Base-by-base conservation (phyloP, 2,113 vertebrate genomes). In the Anarhynchus alexandrinus region DNA sequence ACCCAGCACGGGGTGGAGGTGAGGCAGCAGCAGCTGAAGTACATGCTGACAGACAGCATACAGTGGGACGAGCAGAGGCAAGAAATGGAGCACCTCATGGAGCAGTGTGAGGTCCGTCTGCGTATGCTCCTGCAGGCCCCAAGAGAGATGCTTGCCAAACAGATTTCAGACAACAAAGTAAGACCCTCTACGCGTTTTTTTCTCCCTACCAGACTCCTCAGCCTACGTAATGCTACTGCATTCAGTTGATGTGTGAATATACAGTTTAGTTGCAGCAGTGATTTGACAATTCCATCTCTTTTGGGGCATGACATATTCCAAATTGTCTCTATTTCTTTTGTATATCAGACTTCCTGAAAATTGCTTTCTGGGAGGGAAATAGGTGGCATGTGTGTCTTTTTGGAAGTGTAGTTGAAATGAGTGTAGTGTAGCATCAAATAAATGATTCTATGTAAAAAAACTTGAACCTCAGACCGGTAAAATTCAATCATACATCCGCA, bases 91-190 rank as follows among this genome's bases (percentile, higher is more conserved):
- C 98, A 97, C 38, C 96, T 99, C 11, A 98, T 99, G 95, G 98
- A 98, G 21, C 99, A 99, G 72, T 98, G 97, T 0, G 99, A 99
- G 95, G 98, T 98, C 57, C 98, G 95, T 8, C 97, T 99, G 58
- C 98, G 98, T 29, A 96, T 96, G 78, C 98, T 99, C 49, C 97
- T 98, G 15, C 99, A 99, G 93, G 97, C 97, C 83, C 97, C 98
- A 4, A 97, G 96, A 89, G 99, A 99, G 32, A 92, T 98, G 9
- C 98, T 99, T 42, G 94, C 96, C 92, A 99, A 98, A 88, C 99
- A 99, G 95, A 96, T 99, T 36, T 94, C 98, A 62, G 99, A 99
- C 79, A 99, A 97, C 96, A 99, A 99, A 97, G 99, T 99, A 92
- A 98, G 97, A 57, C 2, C 10, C 10, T 23, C 43, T 40, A 15